A percentile compares a stretch with the other conserved stretches of the same genome.
Evolutionary conservation across 2,888 invertebrate species (phyloP).

Genomic region (Celastrina argiolus): DNA sequence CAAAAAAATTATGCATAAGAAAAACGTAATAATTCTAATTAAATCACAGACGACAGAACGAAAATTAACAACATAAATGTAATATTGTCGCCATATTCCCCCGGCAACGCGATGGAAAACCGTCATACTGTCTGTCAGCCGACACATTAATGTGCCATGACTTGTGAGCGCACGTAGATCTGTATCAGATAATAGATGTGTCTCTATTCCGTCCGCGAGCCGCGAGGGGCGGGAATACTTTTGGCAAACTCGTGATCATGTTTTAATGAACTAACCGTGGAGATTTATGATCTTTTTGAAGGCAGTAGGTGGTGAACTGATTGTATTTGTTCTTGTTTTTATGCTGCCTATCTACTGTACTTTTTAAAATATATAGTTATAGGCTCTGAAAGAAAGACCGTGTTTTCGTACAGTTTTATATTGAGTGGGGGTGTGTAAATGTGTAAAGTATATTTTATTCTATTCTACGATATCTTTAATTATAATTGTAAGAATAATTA

Average conservation of each 20-base stretch:
- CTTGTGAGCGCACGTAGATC: conserved; percentile 57
- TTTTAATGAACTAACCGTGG: neutral
- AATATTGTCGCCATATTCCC: conserved; percentile 32
- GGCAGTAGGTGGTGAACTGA: neutral
- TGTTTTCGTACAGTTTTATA: too few species aligned
- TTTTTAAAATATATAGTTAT: too few species aligned
- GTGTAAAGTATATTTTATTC: too few species aligned
- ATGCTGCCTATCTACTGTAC: too few species aligned
- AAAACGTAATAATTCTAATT: too few species aligned
- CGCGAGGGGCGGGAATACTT: conserved; percentile 10
- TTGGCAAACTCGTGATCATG: conserved; percentile 8
- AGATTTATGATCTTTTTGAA: neutral
- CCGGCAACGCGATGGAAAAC: conserved; percentile 40
- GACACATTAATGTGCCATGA: conserved; percentile 59
- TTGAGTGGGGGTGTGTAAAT: too few species aligned
- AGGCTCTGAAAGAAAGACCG: too few species aligned
- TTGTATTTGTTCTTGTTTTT: neutral
- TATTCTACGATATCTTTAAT: too few species aligned
- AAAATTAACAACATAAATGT: neutral
- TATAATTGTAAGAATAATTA: too few species aligned
- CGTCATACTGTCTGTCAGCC: conserved; percentile 53
- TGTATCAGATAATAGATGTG: conserved; percentile 72
- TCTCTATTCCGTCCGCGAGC: conserved; percentile 51
- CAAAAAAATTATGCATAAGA: too few species aligned
- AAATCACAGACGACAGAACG: too few species aligned